Conservation (phyloP, 2,888 invertebrate genomes). For the Pammene fasciana region DNA sequence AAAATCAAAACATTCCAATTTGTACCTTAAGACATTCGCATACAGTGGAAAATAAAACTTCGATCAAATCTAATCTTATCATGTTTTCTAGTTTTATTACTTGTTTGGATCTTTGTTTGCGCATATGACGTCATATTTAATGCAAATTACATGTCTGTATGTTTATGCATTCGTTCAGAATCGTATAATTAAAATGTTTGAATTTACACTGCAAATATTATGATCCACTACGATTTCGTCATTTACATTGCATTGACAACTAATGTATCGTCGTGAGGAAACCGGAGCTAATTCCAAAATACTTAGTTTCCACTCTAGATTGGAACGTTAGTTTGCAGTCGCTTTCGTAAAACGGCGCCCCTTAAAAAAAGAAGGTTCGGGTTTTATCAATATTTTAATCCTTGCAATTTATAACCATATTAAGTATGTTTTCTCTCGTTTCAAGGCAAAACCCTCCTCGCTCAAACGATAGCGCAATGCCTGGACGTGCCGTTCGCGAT, state of each 20-base stretch:
- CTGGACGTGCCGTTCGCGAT: conserved; percentile 99
- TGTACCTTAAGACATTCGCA: neutral
- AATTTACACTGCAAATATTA: neutral
- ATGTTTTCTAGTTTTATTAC: neutral
- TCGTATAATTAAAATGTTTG: neutral
- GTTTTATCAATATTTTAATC: no score
- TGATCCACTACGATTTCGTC: neutral
- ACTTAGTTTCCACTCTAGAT: no score
- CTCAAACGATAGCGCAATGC: conserved; percentile 98
- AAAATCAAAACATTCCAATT: neutral
- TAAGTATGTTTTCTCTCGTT: neutral
- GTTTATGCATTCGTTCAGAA: neutral
- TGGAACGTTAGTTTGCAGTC: no score
- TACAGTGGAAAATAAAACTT: neutral
- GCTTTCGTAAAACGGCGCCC: no score
- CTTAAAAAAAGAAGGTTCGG: no score
- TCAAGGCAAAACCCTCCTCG: conserved; percentile 96
- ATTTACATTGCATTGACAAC: no score
- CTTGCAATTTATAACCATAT: neutral
- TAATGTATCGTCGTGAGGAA: no score
- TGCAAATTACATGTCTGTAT: conserved; percentile 9
- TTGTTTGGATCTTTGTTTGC: neutral
- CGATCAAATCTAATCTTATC: conserved; percentile 1
- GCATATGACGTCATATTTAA: conserved; percentile 10
- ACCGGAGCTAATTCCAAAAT: no score